Evolutionary conservation across 1,140 invertebrate genomes (phyloP).

Genomic region (Chrysoperla carnea): DNA sequence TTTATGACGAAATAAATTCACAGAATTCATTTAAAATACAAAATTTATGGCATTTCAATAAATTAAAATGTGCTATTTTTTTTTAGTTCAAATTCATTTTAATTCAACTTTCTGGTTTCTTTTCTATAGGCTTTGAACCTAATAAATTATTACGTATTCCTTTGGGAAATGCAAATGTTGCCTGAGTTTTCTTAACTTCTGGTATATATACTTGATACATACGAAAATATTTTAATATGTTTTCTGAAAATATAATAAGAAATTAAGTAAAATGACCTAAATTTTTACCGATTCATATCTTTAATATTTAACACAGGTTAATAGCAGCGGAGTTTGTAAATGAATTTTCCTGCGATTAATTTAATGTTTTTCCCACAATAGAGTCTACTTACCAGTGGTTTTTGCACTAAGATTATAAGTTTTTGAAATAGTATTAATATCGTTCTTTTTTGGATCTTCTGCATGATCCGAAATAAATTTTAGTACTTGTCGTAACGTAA

Average conservation of each 20-base stretch:
- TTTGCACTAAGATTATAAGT: conserved; percentile 44
- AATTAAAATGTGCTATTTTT: too few species aligned
- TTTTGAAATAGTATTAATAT: conserved; percentile 34
- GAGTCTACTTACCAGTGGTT: conserved; percentile 28
- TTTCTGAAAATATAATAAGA: conserved; percentile 21
- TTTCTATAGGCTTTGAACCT: too few species aligned
- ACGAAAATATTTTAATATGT: conserved; percentile 32
- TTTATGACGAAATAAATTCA: too few species aligned
- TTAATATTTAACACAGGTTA: conserved; percentile 2
- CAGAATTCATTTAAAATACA: too few species aligned
- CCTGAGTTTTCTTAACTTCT: conserved; percentile 16
- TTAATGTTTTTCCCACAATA: background rate
- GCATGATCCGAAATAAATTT: conserved; percentile 43
- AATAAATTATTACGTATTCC: too few species aligned
- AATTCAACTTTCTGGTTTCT: too few species aligned
- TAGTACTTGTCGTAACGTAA: conserved; percentile 29
- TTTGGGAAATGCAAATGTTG: conserved; percentile 11
- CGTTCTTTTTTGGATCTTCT: conserved; percentile 32
- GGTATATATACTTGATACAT: conserved; percentile 31
- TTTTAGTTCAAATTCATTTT: too few species aligned
- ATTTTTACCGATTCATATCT: too few species aligned
- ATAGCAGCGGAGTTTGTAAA: background rate
- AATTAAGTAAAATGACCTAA: too few species aligned
- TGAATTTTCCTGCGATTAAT: conserved; percentile 1
- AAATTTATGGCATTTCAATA: too few species aligned